Conservation (phyloP, 2,888 invertebrate genomes). For the Parnassius glacialis region DNA sequence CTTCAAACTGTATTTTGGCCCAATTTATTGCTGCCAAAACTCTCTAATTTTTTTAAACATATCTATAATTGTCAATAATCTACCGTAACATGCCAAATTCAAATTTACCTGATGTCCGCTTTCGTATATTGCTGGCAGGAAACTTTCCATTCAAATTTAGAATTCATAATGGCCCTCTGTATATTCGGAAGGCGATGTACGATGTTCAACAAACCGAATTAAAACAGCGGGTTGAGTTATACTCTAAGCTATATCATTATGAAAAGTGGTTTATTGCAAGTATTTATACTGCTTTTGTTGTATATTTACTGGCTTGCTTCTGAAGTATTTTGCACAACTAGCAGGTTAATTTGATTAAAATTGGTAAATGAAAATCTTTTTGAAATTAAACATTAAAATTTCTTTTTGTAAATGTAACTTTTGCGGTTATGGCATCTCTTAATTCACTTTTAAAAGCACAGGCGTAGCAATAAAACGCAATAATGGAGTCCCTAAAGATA, state of each 20-base stretch:
- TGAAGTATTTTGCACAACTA: not conserved
- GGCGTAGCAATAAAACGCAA: not conserved
- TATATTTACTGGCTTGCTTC: not conserved
- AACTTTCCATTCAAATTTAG: not conserved
- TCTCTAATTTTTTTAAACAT: no score
- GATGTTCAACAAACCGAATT: conserved; percentile 22
- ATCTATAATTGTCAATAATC: no score
- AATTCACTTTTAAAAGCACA: conserved; percentile 15
- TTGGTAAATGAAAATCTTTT: no score
- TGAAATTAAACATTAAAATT: no score
- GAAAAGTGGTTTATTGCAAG: conserved; percentile 11
- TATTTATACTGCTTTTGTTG: not conserved
- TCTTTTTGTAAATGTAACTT: not conserved
- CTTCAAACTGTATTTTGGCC: no score
- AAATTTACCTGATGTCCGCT: no score
- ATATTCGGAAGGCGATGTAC: conserved; percentile 7
- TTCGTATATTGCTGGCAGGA: no score
- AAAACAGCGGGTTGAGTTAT: conserved; percentile 16
- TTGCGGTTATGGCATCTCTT: conserved; percentile 4
- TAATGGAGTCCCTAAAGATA: no score
- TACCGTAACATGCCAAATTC: no score
- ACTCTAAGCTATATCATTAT: conserved; percentile 26
- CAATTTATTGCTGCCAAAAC: no score
- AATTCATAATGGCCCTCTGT: not conserved
- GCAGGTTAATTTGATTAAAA: no score